These are phyloP conservation scores for Nomada goodeniana DNA, from an alignment of 2,888 invertebrate species.

Conservation along the genomic window DNA sequence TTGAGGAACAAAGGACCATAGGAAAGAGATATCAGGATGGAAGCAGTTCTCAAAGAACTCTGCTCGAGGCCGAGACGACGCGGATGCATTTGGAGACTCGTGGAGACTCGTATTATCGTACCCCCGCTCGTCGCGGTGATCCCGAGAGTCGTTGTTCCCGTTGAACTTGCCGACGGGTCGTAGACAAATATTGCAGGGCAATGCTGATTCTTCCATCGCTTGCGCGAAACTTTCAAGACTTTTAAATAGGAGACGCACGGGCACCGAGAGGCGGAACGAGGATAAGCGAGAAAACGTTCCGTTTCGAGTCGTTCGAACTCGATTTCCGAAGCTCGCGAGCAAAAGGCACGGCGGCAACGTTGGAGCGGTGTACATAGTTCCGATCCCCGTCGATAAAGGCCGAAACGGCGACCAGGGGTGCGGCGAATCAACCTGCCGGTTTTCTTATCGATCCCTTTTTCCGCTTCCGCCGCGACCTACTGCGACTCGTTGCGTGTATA, in stretches of 20 bases:
- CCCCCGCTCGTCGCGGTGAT: too few species aligned
- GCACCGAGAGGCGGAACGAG: too few species aligned
- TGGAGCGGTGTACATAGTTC: too few species aligned
- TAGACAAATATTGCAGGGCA: not conserved
- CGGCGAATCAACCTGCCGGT: constrained; percentile 37
- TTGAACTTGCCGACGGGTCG: constrained; percentile 1
- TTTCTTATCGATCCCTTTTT: constrained; percentile 28
- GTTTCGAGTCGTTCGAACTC: constrained; percentile 6
- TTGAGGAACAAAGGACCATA: too few species aligned
- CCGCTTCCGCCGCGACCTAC: constrained; percentile 27
- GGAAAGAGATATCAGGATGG: too few species aligned
- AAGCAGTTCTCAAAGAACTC: too few species aligned
- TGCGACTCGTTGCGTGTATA: not conserved
- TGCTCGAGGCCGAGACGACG: too few species aligned
- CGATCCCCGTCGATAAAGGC: constrained; percentile 43
- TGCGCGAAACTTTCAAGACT: not conserved
- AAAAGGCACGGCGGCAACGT: not conserved
- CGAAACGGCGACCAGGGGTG: constrained; percentile 3
- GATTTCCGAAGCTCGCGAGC: constrained; percentile 21
- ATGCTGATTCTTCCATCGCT: constrained; percentile 1
- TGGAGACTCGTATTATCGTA: not conserved
- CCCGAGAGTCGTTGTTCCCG: not conserved
- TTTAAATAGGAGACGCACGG: too few species aligned
- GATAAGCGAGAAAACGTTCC: too few species aligned
- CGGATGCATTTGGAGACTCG: too few species aligned